A percentile compares a stretch with the other conserved stretches of the same genome.
Evolutionary conservation across 2,888 invertebrate species (phyloP).

Genomic region (Lasioglossum marginatum): DNA sequence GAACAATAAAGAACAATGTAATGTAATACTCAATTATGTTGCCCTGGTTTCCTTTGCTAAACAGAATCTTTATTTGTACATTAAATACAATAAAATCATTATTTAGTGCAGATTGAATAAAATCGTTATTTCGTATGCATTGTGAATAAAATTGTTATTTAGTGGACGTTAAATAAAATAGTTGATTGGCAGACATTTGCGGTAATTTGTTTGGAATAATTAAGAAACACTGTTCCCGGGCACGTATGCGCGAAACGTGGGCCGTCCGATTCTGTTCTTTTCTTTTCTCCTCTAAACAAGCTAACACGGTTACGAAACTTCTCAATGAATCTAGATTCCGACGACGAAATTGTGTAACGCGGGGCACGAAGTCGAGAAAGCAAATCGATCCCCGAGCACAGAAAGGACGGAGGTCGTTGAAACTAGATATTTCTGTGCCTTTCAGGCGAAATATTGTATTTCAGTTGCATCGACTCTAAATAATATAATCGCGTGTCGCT

Average conservation of each 20-base stretch:
- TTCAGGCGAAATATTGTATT: slow-evolving; percentile 17
- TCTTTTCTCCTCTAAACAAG: slow-evolving; percentile 66
- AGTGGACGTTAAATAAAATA: background rate
- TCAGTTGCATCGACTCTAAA: slow-evolving; percentile 34
- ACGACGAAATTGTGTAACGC: slow-evolving; percentile 58
- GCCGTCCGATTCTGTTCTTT: slow-evolving; percentile 63
- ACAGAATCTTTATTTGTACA: background rate
- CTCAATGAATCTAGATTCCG: slow-evolving; percentile 71
- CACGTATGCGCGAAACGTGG: slow-evolving; percentile 32
- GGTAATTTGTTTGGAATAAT: slow-evolving; percentile 9
- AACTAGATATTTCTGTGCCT: slow-evolving; percentile 52
- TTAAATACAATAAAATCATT: background rate
- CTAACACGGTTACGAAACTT: slow-evolving; percentile 68
- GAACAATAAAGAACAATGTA: too few relatives aligned
- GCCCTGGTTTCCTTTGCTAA: background rate
- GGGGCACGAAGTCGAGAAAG: slow-evolving; percentile 30
- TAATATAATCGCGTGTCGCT: slow-evolving; percentile 32
- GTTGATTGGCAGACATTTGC: background rate
- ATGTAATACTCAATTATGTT: background rate
- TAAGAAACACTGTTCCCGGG: slow-evolving; percentile 23
- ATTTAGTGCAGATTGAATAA: too few relatives aligned
- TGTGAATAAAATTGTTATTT: background rate
- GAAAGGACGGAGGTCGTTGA: slow-evolving; percentile 31
- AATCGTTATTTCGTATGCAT: background rate
- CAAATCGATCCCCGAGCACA: slow-evolving; percentile 50